Evolutionary conservation across 2,888 invertebrate species (phyloP), one percentile per base, ranked within the genome.

Genomic region (Volucella bombylans): DNA sequence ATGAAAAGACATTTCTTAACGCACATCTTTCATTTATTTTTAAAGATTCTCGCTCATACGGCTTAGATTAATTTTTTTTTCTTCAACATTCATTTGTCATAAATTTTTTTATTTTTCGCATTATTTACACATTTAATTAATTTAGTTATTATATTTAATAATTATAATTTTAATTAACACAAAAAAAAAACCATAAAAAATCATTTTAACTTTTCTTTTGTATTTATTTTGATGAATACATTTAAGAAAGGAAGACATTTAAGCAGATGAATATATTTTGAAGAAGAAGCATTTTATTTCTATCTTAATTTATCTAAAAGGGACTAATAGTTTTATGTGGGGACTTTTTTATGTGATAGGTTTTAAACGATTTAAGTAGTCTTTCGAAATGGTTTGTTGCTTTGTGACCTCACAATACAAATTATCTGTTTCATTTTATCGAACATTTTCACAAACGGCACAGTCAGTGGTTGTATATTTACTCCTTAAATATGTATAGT

Each of bases 201-300:
- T 6, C n/a, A 12, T 15, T 57, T 59, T 38, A 47, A 67, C 65
- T 39, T 61, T 74, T 86, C 71, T 52, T 57, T 65, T 74, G 85
- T 78, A 76, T 68, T 68, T 68, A 11, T 14, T 55, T 31, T 45
- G 10, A 45, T 12, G 23, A 68, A 68, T 68, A 45, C 55, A 38
- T 9, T 55, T 55, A 15, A 54, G 68, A 68, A 38, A 10, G 8
- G 23, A 0, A 8, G 8, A 4, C 23, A 23, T 23, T 23, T 52
- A 15, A 11, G 10, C 18, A 50, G 18, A 50, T 18, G 18, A 50
- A 50, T 12, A 15, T 8, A 15, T 50, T 50, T 18, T 11, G 11
- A 23, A 23, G 12, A 4, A 4, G 6, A 31, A 31, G 31, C 31
- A 0, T 31, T 31, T 6, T 31, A 31, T 31, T 31, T 31, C 6